phyloP scores from a whole-genome alignment of 2,113 vertebrate genomes.

The Ornithorhynchus anatinus region DNA sequence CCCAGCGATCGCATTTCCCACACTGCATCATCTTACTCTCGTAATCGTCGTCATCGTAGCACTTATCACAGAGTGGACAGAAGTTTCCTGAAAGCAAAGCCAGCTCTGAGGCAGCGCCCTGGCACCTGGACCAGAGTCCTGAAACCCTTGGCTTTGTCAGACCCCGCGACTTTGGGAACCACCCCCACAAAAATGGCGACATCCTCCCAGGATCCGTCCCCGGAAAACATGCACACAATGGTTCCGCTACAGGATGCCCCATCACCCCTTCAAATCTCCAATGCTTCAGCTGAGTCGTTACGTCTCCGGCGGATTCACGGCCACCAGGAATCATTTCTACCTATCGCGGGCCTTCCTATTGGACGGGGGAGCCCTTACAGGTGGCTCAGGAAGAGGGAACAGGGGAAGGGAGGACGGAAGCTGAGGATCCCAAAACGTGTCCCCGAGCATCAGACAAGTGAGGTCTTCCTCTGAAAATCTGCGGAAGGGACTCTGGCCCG shows the following conservation, averaged over 20 bases:
- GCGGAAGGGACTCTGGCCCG: no score
- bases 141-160: neutral
- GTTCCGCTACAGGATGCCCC: neutral
- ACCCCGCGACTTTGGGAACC: neutral
- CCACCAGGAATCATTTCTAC: neutral
- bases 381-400: no score
- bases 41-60: slow-evolving; percentile 90
- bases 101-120: neutral
- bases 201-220: neutral
- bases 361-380: no score
- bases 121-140: neutral
- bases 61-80: slow-evolving; percentile 95
- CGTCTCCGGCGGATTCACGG: neutral
- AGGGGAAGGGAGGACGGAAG: no score
- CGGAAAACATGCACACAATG: no score
- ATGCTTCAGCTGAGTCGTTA: neutral
- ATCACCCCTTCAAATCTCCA: neutral
- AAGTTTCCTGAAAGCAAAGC: slow-evolving; percentile 85
- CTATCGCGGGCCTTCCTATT: no score
- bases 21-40: slow-evolving; percentile 98
- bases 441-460: no score
- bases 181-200: neutral
- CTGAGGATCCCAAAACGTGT: no score
- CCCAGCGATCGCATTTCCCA: slow-evolving; percentile 91
- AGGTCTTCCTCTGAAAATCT: no score